Evolutionary conservation across 2,797 vertebrate genomes (phyloP).

Genomic region (Chiloscyllium punctatum): DNA sequence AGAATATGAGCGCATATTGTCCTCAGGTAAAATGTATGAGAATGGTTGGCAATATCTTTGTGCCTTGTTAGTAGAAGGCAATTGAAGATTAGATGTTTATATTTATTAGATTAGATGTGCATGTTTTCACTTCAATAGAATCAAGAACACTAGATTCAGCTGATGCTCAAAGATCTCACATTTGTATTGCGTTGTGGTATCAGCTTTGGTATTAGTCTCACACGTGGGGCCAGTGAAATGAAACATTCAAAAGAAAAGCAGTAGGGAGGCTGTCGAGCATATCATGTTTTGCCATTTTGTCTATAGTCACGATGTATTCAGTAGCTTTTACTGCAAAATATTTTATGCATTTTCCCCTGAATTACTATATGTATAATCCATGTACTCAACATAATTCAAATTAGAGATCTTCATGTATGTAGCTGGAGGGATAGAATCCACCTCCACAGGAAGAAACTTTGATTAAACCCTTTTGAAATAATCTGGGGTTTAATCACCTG

Average conservation of each 20-base stretch:
- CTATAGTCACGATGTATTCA: not conserved
- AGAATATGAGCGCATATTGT: not conserved
- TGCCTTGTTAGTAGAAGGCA: not conserved
- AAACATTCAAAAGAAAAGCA: not conserved
- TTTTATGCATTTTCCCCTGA: not conserved
- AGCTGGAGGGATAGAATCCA: not conserved
- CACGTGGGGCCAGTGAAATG: not conserved
- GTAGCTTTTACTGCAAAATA: not conserved
- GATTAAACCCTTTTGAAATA: not conserved
- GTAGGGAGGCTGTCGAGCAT: not conserved
- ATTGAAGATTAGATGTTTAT: not conserved
- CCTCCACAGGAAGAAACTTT: not conserved
- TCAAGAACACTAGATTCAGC: not conserved
- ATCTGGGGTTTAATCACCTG: not conserved
- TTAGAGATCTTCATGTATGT: not conserved
- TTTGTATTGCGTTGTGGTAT: not conserved
- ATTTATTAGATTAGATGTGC: not conserved
- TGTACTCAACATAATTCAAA: not conserved
- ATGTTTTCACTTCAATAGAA: not conserved
- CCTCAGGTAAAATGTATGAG: not conserved
- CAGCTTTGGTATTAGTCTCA: not conserved
- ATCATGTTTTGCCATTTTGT: not conserved
- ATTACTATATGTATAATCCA: too few species aligned
- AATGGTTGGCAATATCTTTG: not conserved
- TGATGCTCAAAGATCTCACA: not conserved